Evolutionary conservation across 2,113 vertebrate genomes (phyloP).

Genomic region (Isurus oxyrinchus): DNA sequence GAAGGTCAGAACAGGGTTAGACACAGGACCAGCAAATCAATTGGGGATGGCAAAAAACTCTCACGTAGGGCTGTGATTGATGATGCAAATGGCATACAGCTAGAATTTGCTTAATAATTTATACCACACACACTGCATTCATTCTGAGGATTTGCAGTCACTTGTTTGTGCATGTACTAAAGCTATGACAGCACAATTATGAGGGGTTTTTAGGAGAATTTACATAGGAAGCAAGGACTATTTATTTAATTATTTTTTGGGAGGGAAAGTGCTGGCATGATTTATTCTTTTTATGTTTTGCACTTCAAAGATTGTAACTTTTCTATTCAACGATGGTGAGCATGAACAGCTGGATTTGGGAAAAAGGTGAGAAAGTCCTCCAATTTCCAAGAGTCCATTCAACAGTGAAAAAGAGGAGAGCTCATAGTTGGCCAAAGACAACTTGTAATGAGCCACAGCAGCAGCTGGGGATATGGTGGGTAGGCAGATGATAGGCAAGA

Average conservation of each 20-base stretch:
- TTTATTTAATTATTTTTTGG: neutral
- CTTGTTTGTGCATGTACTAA: neutral
- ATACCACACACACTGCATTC: neutral
- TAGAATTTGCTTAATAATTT: neutral
- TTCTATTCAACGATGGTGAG: neutral
- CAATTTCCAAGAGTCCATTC: neutral
- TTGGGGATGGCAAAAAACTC: neutral
- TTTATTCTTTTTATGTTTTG: neutral
- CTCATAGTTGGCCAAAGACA: too few species aligned
- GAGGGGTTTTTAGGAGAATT: neutral
- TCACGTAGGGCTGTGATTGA: neutral
- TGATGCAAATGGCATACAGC: neutral
- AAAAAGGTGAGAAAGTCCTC: too few species aligned
- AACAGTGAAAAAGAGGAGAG: neutral
- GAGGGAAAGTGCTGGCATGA: neutral
- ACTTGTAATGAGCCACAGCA: neutral
- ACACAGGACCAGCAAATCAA: neutral
- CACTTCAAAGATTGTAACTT: neutral
- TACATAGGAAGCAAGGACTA: too few species aligned
- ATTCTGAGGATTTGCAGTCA: neutral
- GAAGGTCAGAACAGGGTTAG: neutral
- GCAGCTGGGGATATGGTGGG: neutral
- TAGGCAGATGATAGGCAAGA: neutral
- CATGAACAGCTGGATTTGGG: neutral
- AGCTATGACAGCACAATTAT: slow-evolving; percentile 9